Conservation (phyloP, 2,113 vertebrate genomes). For the Cettia cetti region DNA sequence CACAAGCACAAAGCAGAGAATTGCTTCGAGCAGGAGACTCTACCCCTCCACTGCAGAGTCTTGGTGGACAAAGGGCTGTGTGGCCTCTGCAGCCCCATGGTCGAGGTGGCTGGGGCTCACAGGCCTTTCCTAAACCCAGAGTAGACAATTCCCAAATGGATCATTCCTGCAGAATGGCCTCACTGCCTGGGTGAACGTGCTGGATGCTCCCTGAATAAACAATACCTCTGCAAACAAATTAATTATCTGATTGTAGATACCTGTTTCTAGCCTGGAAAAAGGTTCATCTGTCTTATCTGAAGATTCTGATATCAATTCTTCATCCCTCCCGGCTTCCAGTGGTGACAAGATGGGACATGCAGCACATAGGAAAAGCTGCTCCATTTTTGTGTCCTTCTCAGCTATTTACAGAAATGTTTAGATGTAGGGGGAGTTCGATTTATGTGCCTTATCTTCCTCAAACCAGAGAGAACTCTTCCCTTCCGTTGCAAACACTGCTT, state of each 20-base stretch:
- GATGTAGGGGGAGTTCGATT: slow-evolving; percentile 46
- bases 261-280: not conserved
- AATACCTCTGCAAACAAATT: not conserved
- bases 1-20: not conserved
- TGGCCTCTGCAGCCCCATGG: not conserved
- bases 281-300: not conserved
- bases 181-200: not conserved
- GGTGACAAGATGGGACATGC: not conserved
- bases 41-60: not conserved
- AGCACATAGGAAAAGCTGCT: not conserved
- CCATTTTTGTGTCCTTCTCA: slow-evolving; percentile 46
- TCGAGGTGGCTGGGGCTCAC: accelerated
- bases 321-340: not conserved
- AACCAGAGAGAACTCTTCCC: slow-evolving; percentile 60
- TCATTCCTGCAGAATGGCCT: not conserved
- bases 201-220: not conserved
- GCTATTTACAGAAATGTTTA: slow-evolving; percentile 68
- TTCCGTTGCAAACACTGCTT: slow-evolving; percentile 1
- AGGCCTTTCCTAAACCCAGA: not conserved
- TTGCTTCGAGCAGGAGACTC: not conserved
- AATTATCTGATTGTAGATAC: not conserved
- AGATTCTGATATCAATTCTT: not conserved
- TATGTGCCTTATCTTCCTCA: slow-evolving; percentile 70
- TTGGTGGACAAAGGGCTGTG: not conserved
- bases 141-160: not conserved